Conservation (phyloP, 2,888 invertebrate species). For the Ecdyonurus torrentis region DNA sequence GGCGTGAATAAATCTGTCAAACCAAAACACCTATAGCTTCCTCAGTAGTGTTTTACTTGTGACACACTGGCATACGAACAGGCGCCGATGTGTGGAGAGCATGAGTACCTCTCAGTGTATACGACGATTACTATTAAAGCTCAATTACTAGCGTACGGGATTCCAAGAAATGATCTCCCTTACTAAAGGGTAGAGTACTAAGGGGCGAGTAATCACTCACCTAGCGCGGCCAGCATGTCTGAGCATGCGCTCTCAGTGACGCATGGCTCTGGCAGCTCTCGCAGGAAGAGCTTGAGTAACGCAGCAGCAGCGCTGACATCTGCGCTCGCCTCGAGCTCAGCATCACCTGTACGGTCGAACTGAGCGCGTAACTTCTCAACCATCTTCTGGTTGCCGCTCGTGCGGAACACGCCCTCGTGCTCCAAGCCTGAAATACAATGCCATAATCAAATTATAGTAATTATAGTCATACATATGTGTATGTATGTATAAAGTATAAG, state of each 20-base stretch:
- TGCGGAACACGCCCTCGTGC: conserved; percentile 32
- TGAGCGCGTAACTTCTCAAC: conserved; percentile 32
- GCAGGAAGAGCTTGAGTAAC: conserved; percentile 35
- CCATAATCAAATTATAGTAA: neutral
- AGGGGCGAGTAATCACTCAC: no score
- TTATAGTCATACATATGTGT: neutral
- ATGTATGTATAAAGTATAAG: no score
- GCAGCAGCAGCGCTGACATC: conserved; percentile 37
- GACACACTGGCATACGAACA: no score
- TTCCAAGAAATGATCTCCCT: no score
- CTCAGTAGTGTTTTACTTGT: no score
- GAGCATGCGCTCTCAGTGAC: conserved; percentile 30
- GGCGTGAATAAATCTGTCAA: no score
- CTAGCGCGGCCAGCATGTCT: conserved; percentile 13
- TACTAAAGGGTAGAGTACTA: neutral
- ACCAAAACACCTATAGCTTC: no score
- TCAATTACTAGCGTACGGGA: no score
- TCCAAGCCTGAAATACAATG: conserved; percentile 24
- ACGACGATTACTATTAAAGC: no score
- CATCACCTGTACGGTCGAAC: conserved; percentile 36
- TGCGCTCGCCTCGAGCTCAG: conserved; percentile 30
- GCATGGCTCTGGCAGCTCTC: conserved; percentile 34
- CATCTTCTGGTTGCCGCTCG: conserved; percentile 33
- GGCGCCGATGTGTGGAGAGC: no score
- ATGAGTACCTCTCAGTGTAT: no score